Evolutionary conservation across 2,797 vertebrate genomes (phyloP).

Genomic region (Lagodon rhomboides): DNA sequence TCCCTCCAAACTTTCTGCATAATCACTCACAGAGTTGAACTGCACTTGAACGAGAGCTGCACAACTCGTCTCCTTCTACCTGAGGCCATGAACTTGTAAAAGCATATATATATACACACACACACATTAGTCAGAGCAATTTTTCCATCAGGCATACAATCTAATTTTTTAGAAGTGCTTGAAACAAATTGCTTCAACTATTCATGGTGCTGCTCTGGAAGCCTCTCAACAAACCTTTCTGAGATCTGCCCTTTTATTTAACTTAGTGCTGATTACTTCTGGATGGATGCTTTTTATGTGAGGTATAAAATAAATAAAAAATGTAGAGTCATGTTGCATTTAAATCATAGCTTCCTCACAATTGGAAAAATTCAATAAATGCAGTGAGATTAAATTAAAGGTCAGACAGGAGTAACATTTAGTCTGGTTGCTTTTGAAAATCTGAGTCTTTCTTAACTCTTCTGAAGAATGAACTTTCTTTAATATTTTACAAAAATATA

Average conservation of each 20-base stretch:
- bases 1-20: too few relatives aligned
- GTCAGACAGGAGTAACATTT: too few relatives aligned
- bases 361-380: too few relatives aligned
- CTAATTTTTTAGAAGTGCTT: conserved; percentile 2
- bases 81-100: too few relatives aligned
- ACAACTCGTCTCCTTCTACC: too few relatives aligned
- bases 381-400: neutral
- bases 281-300: conserved; percentile 1
- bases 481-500: neutral
- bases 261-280: conserved; percentile 2
- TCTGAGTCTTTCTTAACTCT: too few relatives aligned
- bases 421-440: neutral
- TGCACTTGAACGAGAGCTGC: too few relatives aligned
- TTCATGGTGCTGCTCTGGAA: neutral
- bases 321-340: neutral
- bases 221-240: neutral
- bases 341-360: neutral
- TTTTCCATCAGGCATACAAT: neutral
- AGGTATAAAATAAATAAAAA: neutral
- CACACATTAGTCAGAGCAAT: neutral
- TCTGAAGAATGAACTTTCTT: too few relatives aligned
- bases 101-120: neutral
- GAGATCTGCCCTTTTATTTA: neutral
- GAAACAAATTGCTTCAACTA: conserved; percentile 1
- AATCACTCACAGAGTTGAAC: too few relatives aligned